Evolutionary conservation across 2,888 invertebrate genomes (phyloP), one percentile per base, ranked within the genome.

Genomic region (Norana najaformis): DNA sequence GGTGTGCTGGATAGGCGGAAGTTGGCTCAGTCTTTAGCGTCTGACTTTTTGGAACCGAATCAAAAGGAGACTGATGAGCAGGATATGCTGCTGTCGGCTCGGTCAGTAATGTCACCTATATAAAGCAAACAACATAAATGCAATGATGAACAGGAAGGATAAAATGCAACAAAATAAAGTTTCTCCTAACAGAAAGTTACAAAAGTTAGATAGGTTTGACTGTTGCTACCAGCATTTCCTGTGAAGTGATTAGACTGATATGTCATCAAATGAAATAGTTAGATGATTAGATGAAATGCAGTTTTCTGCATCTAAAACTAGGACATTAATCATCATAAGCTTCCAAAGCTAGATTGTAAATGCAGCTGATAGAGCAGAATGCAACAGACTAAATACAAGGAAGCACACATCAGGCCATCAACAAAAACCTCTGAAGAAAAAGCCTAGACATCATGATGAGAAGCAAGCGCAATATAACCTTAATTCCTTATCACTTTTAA

Each of bases 71-170:
- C 35, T 20, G 85, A 18, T 36, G 85, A n/a, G 35, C 85, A 35
- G 85, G 85, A 37, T 85, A 85, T 36, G 85, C 35, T 35, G 23
- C 5, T 36, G 85, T 35, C 37, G 85, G 85, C 23, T 85, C 85
- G 20, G 85, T 85, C 16, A 85, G 35, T 36, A 85, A 85, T 37
- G 85, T 85, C 85, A 85, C 85, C 85, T 85, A 85, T 6, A 85
- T n/a, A 85, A 85, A 36, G 20, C 8, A 36, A 8, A 36, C 30
- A 30, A 85, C 20, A 4, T 30, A 18, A 53, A 30, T 53, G 30
- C 53, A 53, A 53, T 4, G 30, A 53, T 6, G 41, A 53, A 53
- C 3, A 53, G 23, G 30, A 53, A 53, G 53, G 53, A 30, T 53
- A 53, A 53, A 23, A 23, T 69, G 69, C 69, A 30, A 69, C 69